A percentile compares a stretch with the other conserved stretches of the same genome.
These are phyloP conservation scores for Periophthalmus magnuspinnatus DNA, from an alignment of 2,797 vertebrate genomes.

Conservation along the genomic window DNA sequence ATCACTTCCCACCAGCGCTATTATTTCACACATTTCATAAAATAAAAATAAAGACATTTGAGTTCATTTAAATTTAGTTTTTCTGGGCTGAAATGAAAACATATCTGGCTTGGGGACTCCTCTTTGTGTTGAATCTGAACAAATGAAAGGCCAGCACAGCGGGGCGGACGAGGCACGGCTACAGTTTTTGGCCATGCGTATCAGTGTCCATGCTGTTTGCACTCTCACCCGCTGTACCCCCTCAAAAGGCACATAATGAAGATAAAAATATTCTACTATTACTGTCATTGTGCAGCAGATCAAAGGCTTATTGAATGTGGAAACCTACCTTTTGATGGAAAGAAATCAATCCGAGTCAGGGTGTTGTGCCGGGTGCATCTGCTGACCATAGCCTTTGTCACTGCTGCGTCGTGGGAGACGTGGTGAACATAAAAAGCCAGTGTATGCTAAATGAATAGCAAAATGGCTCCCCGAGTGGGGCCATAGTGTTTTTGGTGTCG, in stretches of 20 bases:
- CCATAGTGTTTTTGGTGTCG: constrained; percentile 15
- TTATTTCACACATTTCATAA: background rate
- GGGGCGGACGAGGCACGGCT: constrained; percentile 11
- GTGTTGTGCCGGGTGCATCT: constrained; percentile 41
- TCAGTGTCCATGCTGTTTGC: constrained; percentile 37
- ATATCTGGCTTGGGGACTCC: constrained; percentile 14
- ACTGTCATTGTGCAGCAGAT: constrained; percentile 54
- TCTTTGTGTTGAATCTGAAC: constrained; percentile 26
- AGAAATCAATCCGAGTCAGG: constrained; percentile 51
- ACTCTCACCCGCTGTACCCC: constrained; percentile 20
- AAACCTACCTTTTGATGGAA: constrained; percentile 55
- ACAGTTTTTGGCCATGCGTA: constrained; percentile 22
- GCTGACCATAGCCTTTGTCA: constrained; percentile 29
- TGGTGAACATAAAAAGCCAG: constrained; percentile 56
- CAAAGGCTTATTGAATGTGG: constrained; percentile 47
- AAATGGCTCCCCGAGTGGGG: constrained; percentile 33
- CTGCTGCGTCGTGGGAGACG: constrained; percentile 37
- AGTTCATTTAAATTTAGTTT: constrained; percentile 3
- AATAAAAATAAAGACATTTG: constrained; percentile 1
- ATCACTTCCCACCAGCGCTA: background rate
- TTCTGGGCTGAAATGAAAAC: constrained; percentile 12
- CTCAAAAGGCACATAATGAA: constrained; percentile 30
- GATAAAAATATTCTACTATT: constrained; percentile 26
- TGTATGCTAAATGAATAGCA: constrained; percentile 55
- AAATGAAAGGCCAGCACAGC: constrained; percentile 37